A percentile compares a stretch with the other conserved stretches of the same genome.
Evolutionary conservation across 2,888 invertebrate genomes (phyloP).

Genomic region (Catocala nupta): DNA sequence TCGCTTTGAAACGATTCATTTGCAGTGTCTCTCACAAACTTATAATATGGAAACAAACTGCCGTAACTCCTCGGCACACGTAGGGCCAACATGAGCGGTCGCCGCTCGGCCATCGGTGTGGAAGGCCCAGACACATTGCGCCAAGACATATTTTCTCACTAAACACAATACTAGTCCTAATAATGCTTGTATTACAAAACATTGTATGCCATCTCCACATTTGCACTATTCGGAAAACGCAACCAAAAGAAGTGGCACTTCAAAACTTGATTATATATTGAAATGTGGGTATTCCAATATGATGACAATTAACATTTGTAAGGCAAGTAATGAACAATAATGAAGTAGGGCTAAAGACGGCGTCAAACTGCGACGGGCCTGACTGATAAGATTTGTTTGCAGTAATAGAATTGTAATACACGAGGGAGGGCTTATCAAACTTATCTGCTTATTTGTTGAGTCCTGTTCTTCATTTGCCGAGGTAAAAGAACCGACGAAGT

Average conservation of each 20-base stretch:
- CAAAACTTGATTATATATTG: slow-evolving; percentile 19
- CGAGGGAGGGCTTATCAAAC: slow-evolving; percentile 74
- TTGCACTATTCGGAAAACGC: slow-evolving; percentile 46
- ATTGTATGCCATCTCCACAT: slow-evolving; percentile 73
- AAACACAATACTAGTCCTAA: slow-evolving; percentile 63
- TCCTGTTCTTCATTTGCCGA: slow-evolving; percentile 50
- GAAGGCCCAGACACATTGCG: slow-evolving; percentile 64
- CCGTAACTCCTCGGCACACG: slow-evolving; percentile 88
- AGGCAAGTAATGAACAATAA: slow-evolving; percentile 9
- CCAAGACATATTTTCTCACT: slow-evolving; percentile 65
- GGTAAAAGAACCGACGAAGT: slow-evolving; percentile 5
- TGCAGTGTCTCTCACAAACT: slow-evolving; percentile 85
- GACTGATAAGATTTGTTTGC: slow-evolving; percentile 78
- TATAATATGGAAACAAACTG: slow-evolving; percentile 88
- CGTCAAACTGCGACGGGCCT: slow-evolving; percentile 56
- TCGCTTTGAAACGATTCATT: slow-evolving; percentile 71
- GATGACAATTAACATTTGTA: slow-evolving; percentile 1
- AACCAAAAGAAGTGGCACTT: slow-evolving; percentile 23
- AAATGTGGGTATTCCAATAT: slow-evolving; percentile 38
- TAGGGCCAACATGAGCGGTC: slow-evolving; percentile 74
- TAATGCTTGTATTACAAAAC: slow-evolving; percentile 59
- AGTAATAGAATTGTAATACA: slow-evolving; percentile 68
- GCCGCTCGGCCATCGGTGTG: slow-evolving; percentile 69
- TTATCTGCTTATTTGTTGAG: slow-evolving; percentile 79
- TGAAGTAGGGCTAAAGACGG: slow-evolving; percentile 32